Evolutionary conservation across 23 tunicate species (phyloP).

Genomic region (Halocynthia aurantium): DNA sequence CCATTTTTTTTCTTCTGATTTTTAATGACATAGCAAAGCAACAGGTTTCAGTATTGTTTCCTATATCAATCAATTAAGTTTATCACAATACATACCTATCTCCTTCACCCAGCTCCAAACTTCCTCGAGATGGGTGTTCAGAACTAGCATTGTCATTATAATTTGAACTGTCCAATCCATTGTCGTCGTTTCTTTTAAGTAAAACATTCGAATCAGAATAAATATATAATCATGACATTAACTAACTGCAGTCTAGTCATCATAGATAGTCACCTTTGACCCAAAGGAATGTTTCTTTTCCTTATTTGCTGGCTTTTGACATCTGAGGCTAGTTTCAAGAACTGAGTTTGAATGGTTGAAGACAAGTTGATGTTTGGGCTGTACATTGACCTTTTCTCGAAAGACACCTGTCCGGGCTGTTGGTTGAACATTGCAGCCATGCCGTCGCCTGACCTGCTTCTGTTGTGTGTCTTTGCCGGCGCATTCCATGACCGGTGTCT

Average conservation of each 20-base stretch:
- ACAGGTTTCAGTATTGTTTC: too few relatives aligned
- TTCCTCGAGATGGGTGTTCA: not conserved
- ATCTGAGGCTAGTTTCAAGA: not conserved
- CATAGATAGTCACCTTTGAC: too few relatives aligned
- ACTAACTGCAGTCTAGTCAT: too few relatives aligned
- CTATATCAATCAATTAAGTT: not conserved
- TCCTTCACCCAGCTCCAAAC: slow-evolving; percentile 10
- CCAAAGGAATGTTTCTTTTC: too few relatives aligned
- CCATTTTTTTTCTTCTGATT: not conserved
- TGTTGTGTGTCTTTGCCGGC: slow-evolving; percentile 8
- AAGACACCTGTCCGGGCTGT: too few relatives aligned
- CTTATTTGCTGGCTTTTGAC: not conserved
- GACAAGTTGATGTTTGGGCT: not conserved
- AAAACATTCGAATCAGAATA: too few relatives aligned
- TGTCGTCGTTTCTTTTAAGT: too few relatives aligned
- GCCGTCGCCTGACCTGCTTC: slow-evolving; percentile 15
- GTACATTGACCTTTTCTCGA: not conserved
- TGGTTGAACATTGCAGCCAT: too few relatives aligned
- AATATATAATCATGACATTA: too few relatives aligned
- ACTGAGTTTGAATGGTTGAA: not conserved
- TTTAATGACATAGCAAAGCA: not conserved
- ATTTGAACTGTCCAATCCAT: not conserved
- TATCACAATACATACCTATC: not conserved
- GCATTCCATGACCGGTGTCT: slow-evolving; percentile 20
- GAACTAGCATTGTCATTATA: not conserved